phyloP scores from a whole-genome alignment of 2,113 vertebrate species.

The Numida meleagris region DNA sequence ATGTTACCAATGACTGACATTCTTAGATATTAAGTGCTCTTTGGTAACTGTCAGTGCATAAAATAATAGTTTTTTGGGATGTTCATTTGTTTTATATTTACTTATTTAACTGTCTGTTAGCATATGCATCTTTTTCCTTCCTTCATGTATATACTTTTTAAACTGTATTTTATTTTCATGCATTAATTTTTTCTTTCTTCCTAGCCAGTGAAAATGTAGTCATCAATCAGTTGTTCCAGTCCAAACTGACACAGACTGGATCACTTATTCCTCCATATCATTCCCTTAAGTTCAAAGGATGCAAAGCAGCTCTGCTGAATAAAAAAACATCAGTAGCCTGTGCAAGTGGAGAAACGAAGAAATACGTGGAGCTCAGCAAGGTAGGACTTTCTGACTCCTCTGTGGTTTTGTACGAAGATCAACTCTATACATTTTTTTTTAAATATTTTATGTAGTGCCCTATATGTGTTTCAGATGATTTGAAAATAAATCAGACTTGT shows the following conservation, averaged over 20 bases:
- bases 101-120: not conserved
- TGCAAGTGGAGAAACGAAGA: conserved; percentile 78
- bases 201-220: conserved; percentile 93
- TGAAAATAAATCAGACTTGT: not conserved
- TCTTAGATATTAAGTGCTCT: not conserved
- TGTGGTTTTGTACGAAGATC: not conserved
- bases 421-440: not conserved
- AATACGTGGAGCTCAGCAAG: conserved; percentile 87
- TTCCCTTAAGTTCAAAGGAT: conserved; percentile 81
- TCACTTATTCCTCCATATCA: conserved; percentile 86
- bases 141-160: not conserved
- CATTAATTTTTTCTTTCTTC: conserved; percentile 43
- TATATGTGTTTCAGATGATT: not conserved
- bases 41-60: not conserved
- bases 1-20: not conserved
- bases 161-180: not conserved
- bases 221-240: conserved; percentile 92
- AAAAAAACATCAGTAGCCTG: conserved; percentile 72
- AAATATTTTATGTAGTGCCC: not conserved
- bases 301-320: conserved; percentile 84
- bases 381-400: conserved; percentile 69
- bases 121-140: not conserved
- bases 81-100: not conserved
- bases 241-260: conserved; percentile 91
- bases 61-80: not conserved